Evolutionary conservation across 1,140 invertebrate species (phyloP), one percentile per base, ranked within the genome.

Genomic region (Panulirus ornatus): DNA sequence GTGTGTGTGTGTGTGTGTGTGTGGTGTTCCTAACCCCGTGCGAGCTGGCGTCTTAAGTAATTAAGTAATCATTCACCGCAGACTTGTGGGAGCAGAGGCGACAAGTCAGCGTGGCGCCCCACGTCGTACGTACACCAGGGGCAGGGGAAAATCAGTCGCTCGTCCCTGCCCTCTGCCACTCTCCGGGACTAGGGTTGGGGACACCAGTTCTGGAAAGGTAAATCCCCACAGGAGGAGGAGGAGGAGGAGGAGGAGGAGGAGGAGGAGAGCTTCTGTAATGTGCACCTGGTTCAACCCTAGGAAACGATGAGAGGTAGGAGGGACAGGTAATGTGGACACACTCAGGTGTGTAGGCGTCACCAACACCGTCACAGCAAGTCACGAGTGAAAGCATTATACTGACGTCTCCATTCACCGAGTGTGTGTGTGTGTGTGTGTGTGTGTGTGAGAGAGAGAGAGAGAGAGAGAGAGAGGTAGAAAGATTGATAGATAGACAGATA

Each of bases 191-290:
- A n/a, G n/a, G n/a, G n/a, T n/a, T n/a, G n/a, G n/a, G n/a, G n/a
- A n/a, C n/a, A n/a, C n/a, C n/a, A n/a, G n/a, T n/a, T n/a, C n/a
- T n/a, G n/a, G n/a, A n/a, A n/a, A n/a, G n/a, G n/a, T n/a, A n/a
- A n/a, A n/a, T n/a, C n/a, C n/a, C n/a, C n/a, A 27, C 19, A 63
- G 58, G 58, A 63, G 58, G 58, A 63, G 58, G 58, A 63, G 58
- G 58, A 63, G 58, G 58, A 63, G 58, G 58, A 63, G 58, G 58
- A 63, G 58, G 58, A 63, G 58, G 58, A 63, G 6, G 58, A 63
- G 58, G 58, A 63, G 58, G 58, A 63, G 6, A 27, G 27, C 19
- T 22, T 22, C 19, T 63, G 27, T 63, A 27, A 63, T 63, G 11
- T 58, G 11, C 51, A 11, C 22, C 51, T 22, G n/a, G n/a, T n/a